Base-by-base conservation (phyloP, 2,888 invertebrate genomes). In the Netelia virgata region DNA sequence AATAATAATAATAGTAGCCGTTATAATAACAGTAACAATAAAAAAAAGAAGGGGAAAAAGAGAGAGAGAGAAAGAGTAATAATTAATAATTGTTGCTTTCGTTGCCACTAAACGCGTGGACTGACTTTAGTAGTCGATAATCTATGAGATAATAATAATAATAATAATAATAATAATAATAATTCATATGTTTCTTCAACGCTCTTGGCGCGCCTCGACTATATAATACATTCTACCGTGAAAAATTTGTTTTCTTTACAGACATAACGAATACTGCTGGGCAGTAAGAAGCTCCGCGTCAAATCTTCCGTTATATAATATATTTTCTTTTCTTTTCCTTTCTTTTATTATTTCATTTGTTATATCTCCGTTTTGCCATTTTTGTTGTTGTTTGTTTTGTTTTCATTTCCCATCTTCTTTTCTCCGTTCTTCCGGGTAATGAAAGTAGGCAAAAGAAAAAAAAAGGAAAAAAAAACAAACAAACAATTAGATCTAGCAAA, bases 201-300 rank as follows among this genome's bases (percentile, higher is more conserved):
- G 84, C 81, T 57, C 59, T 70, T 82, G 57, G 70, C 47, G 81
- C 84, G 79, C 75, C 83, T 79, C 63, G 73, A 75, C 83, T 86
- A 87, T 87, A 86, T 69, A 69, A 86, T 86, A 87, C 83, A 86
- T 81, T 84, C 75, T 82, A 79, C 53, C 82, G 73, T 83, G 84
- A 85, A 82, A 82, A 84, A 84, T 79, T 28, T 28, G 28, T 28
- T 82, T 84, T 82, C 83, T 87, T 80, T 87, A 87, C 87, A 87
- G 79, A 84, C 76, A 86, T 86, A 86, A 77, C 83, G 83, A 87
- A 87, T 87, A 87, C 87, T 86, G 87, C 87, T 84, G 84, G 87
- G 86, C 87, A 87, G 87, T 83, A 87, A 84, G 78, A 87, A 87
- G 86, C 86, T 86, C 76, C 82, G 82, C 84, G 82, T 74, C 47